phyloP scores from a whole-genome alignment of 2,888 invertebrate genomes.

The Gari tellinella region DNA sequence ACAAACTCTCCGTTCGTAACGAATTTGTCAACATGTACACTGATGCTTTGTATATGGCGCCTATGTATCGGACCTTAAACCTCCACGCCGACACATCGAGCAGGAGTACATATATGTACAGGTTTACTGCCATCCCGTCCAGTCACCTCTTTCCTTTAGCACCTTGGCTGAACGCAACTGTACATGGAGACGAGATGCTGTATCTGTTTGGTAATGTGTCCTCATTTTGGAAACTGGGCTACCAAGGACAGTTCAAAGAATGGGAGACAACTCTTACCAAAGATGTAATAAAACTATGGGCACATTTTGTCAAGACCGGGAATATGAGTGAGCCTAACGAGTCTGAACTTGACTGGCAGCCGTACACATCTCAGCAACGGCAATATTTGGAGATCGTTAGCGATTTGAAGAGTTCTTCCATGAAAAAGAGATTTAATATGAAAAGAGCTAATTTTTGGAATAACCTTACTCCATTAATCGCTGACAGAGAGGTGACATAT shows the following conservation, averaged over 20 bases:
- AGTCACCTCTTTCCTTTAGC: conserved; percentile 2
- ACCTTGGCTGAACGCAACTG: conserved; percentile 12
- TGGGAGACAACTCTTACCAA: conserved; percentile 9
- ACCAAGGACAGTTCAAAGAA: background rate
- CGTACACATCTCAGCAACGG: no score
- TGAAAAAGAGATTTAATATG: no score
- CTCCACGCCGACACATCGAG: conserved; percentile 13
- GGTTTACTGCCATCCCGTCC: conserved; percentile 12
- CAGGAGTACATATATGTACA: conserved; percentile 9
- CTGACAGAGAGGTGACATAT: no score
- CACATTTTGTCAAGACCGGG: conserved; percentile 27
- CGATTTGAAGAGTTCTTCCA: no score
- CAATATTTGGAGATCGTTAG: no score
- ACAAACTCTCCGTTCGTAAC: conserved; percentile 4
- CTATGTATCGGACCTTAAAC: conserved; percentile 3
- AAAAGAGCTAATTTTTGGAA: no score
- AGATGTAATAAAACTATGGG: conserved; percentile 19
- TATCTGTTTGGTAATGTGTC: conserved; percentile 14
- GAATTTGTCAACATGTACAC: conserved; percentile 10
- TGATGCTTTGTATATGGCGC: conserved; percentile 3
- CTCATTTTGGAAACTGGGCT: background rate
- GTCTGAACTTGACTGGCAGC: no score
- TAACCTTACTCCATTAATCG: no score
- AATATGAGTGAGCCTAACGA: no score
- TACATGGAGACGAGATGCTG: conserved; percentile 17